Percentiles rank a stretch among this genome's conserved stretches.
Evolutionary conservation across 2,888 invertebrate species (phyloP).

Genomic region (Noctua janthe): DNA sequence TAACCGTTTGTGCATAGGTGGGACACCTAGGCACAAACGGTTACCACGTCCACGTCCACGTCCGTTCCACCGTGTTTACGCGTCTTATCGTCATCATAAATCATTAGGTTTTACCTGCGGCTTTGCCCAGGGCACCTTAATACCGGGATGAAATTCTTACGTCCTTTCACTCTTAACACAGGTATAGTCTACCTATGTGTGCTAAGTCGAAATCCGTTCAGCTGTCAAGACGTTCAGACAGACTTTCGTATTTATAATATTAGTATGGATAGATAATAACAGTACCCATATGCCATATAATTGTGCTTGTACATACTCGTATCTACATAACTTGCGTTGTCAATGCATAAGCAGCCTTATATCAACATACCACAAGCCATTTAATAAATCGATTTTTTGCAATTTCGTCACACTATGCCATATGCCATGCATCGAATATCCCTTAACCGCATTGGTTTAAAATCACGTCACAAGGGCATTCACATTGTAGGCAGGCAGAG

Average conservation of each 20-base stretch:
- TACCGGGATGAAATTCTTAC: not conserved
- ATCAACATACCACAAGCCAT: too few species aligned
- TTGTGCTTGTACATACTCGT: not conserved
- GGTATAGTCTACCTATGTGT: not conserved
- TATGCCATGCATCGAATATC: constrained; percentile 9
- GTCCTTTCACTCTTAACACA: not conserved
- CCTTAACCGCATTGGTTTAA: constrained; percentile 15
- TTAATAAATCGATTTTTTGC: constrained; percentile 23
- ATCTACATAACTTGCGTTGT: not conserved
- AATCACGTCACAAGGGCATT: constrained; percentile 51
- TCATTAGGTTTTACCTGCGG: not conserved
- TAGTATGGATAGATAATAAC: not conserved
- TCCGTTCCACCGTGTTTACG: too few species aligned
- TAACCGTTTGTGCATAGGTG: too few species aligned
- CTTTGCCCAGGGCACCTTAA: not conserved
- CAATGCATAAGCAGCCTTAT: not conserved
- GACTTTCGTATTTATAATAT: not conserved
- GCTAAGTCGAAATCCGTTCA: not conserved
- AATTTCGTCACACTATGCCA: constrained; percentile 8
- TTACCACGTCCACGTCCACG: too few species aligned
- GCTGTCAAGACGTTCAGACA: not conserved
- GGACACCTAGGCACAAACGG: too few species aligned
- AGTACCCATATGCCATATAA: not conserved
- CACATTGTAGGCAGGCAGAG: constrained; percentile 11
- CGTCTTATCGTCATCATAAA: too few species aligned